Percentiles rank a stretch among this genome's conserved stretches.
Conservation (phyloP, 1,140 invertebrate genomes). For the Drosophila persimilis region DNA sequence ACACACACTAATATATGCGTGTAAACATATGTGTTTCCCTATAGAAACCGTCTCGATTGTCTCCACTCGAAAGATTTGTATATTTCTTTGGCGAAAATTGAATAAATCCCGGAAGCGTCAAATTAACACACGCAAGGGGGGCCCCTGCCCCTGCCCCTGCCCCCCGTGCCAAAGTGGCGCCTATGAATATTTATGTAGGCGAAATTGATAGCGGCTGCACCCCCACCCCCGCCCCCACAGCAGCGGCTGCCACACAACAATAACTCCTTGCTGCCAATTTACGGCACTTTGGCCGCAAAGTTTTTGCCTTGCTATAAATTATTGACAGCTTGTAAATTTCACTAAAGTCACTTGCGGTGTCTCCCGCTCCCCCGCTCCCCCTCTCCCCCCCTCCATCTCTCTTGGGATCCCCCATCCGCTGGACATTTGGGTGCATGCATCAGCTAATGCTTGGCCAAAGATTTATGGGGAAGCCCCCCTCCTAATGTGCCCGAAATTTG, state of each 20-base stretch:
- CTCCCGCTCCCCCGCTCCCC: background rate
- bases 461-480: slow-evolving; percentile 21
- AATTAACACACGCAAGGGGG: slow-evolving; percentile 67
- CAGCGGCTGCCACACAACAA: slow-evolving; percentile 6
- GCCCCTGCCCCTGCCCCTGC: too few species aligned
- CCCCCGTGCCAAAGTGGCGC: slow-evolving; percentile 54
- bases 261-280: slow-evolving; percentile 68
- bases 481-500: slow-evolving; percentile 45
- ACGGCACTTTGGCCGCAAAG: slow-evolving; percentile 72
- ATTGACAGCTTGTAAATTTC: slow-evolving; percentile 79
- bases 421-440: background rate
- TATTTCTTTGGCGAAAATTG: slow-evolving; percentile 65
- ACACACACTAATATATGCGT: slow-evolving; percentile 5
- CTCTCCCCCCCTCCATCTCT: background rate
- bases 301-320: slow-evolving; percentile 74
- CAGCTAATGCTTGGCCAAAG: slow-evolving; percentile 11
- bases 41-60: slow-evolving; percentile 22
- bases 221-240: slow-evolving; percentile 9
- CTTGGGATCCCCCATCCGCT: slow-evolving; percentile 2
- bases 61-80: slow-evolving; percentile 24
- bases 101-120: slow-evolving; percentile 72
- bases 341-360: slow-evolving; percentile 67
- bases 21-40: slow-evolving; percentile 1
- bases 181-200: slow-evolving; percentile 75
- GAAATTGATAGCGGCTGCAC: slow-evolving; percentile 58